Conservation (phyloP, 2,797 vertebrate genomes). For the Diplodus puntazzo region DNA sequence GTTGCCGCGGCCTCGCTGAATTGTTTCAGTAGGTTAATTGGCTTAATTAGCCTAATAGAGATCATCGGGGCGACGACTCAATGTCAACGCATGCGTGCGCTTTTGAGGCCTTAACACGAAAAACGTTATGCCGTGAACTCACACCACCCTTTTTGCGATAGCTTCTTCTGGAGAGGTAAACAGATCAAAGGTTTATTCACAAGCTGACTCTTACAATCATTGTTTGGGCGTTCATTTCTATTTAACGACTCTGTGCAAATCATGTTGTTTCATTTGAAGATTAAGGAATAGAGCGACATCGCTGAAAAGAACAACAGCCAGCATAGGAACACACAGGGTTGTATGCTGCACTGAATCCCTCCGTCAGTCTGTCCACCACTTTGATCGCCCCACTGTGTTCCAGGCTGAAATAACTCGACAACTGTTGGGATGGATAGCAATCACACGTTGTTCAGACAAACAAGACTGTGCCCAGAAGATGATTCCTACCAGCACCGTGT, state of each 20-base stretch:
- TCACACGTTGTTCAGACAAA: background rate
- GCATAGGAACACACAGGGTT: too few species aligned
- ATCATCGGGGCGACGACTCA: constrained; percentile 72
- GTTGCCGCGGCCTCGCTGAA: constrained; percentile 58
- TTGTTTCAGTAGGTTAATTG: constrained; percentile 83
- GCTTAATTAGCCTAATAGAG: constrained; percentile 78
- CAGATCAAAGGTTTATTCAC: constrained; percentile 24
- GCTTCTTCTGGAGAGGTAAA: constrained; percentile 33
- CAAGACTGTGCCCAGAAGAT: too few species aligned
- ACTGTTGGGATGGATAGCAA: background rate
- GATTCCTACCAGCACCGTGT: too few species aligned
- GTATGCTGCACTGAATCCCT: too few species aligned
- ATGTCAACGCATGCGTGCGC: constrained; percentile 62
- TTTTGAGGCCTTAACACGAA: constrained; percentile 48
- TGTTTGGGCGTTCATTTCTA: background rate
- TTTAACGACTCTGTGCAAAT: constrained; percentile 1
- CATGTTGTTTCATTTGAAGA: background rate
- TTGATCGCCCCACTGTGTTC: background rate
- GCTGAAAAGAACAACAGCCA: background rate
- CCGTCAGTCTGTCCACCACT: background rate
- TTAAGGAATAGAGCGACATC: background rate
- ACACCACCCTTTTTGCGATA: background rate
- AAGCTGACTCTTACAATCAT: background rate
- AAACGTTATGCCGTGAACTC: constrained; percentile 17
- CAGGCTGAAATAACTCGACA: background rate